These are phyloP conservation scores for Labeo calbasu DNA, from an alignment of 2,797 vertebrate species.

Conservation along the genomic window DNA sequence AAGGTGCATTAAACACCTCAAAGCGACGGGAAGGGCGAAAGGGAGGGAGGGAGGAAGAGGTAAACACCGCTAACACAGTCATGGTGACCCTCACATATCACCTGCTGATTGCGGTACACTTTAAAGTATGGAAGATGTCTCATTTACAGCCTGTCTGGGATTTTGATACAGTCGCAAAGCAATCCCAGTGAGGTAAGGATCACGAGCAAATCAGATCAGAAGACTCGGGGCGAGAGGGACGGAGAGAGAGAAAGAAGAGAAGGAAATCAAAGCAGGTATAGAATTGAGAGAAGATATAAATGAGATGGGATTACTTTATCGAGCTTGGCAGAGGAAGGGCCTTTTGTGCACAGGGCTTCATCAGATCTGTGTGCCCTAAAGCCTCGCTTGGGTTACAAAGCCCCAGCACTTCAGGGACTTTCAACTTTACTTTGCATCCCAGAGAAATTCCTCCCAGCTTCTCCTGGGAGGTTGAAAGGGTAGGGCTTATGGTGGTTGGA, in stretches of 20 bases:
- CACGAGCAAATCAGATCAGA: conserved; percentile 54
- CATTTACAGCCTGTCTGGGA: conserved; percentile 10
- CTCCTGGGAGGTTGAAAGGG: conserved; percentile 41
- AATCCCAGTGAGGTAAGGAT: conserved; percentile 42
- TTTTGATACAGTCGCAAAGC: conserved; percentile 23
- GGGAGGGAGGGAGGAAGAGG: not conserved
- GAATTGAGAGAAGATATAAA: conserved; percentile 56
- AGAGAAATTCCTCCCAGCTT: conserved; percentile 43
- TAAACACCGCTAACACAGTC: not conserved
- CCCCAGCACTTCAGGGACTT: conserved; percentile 52
- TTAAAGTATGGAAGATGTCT: not conserved
- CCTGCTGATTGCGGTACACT: conserved; percentile 26
- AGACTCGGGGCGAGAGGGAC: conserved; percentile 31
- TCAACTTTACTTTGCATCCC: conserved; percentile 60
- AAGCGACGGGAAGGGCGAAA: not conserved
- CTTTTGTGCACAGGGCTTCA: conserved; percentile 51
- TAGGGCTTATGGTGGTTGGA: conserved; percentile 4
- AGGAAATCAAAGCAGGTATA: conserved; percentile 58
- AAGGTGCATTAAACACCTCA: not conserved
- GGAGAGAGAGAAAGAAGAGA: not conserved
- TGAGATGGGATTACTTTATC: conserved; percentile 63
- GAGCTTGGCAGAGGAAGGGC: conserved; percentile 37
- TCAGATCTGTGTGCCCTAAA: conserved; percentile 59
- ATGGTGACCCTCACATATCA: conserved; percentile 1
- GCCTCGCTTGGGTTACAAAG: conserved; percentile 58